Evolutionary conservation across 2,888 invertebrate species (phyloP), one percentile per base, ranked within the genome.

Genomic region (Zaprionus obscuricornis): DNA sequence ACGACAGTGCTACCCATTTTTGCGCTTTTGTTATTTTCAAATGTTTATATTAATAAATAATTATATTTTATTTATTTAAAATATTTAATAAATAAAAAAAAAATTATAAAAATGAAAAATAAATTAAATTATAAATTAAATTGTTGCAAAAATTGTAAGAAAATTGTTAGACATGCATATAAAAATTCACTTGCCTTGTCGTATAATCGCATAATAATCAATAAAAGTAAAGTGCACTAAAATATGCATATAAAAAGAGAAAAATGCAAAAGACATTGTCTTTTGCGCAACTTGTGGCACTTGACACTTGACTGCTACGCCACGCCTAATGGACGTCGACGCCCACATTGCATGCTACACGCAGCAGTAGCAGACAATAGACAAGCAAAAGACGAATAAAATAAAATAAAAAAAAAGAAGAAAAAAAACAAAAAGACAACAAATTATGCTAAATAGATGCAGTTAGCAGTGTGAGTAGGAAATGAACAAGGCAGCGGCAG

Each of bases 401-500:
- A 45, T 36, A 51, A 16, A 34, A 51, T 59, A 63, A 50, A 67
- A n/a, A n/a, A n/a, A 42, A 3, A 24, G 24, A 29, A 39, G 36
- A 45, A 37, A 51, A 16, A 34, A 51, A 62, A 63, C 54, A 67
- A n/a, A n/a, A n/a, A 66, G 77, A 52, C 72, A 62, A 62, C 74
- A 84, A 78, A 84, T 79, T 79, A 79, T 79, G 79, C 85, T 79
- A 79, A 79, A 69, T 56, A 84, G 75, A 81, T 79, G 79, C 79
- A 79, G 75, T 79, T 74, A 55, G 66, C 54, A 42, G 22, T n/a
- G 27, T 40, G 45, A 60, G 55, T 26, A 36, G 33, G 49, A 26
- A 36, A 26, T 37, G 24, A 17, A 16, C 36, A 11, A n/a, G n/a
- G n/a, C n/a, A n/a, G n/a, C n/a, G n/a, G n/a, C n/a, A n/a, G n/a